Conservation (phyloP, 2,797 vertebrate species). For the Propithecus perrieri region DNA sequence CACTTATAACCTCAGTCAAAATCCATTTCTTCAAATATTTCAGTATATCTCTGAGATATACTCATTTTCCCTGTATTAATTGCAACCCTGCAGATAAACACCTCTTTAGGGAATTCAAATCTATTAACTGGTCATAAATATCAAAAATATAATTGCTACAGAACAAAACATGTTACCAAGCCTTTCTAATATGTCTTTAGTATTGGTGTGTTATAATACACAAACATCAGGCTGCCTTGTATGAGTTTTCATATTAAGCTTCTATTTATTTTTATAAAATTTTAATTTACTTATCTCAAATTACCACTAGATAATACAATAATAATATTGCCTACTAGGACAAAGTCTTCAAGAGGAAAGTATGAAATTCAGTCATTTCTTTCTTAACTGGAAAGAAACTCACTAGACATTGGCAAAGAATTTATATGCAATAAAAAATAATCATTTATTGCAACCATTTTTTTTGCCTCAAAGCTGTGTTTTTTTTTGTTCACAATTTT, state of each 20-base stretch:
- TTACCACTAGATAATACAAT: background rate
- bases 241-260: slow-evolving; percentile 31
- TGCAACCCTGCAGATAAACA: slow-evolving; percentile 59
- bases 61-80: slow-evolving; percentile 19
- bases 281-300: slow-evolving; percentile 51
- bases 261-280: slow-evolving; percentile 47
- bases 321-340: background rate
- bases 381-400: background rate
- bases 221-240: background rate
- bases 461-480: background rate
- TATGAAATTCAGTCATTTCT: slow-evolving; percentile 2
- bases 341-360: slow-evolving; percentile 24
- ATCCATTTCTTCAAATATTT: slow-evolving; percentile 63
- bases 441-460: background rate
- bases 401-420: background rate
- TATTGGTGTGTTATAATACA: background rate
- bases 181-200: background rate
- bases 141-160: slow-evolving; percentile 27
- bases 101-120: slow-evolving; percentile 62
- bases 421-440: background rate
- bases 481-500: background rate
- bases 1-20: slow-evolving; percentile 55
- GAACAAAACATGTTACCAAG: slow-evolving; percentile 46
- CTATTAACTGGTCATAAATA: slow-evolving; percentile 24
- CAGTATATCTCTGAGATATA: slow-evolving; percentile 31